phyloP scores from a whole-genome alignment of 2,888 invertebrate genomes.

The Perithous albicinctus region DNA sequence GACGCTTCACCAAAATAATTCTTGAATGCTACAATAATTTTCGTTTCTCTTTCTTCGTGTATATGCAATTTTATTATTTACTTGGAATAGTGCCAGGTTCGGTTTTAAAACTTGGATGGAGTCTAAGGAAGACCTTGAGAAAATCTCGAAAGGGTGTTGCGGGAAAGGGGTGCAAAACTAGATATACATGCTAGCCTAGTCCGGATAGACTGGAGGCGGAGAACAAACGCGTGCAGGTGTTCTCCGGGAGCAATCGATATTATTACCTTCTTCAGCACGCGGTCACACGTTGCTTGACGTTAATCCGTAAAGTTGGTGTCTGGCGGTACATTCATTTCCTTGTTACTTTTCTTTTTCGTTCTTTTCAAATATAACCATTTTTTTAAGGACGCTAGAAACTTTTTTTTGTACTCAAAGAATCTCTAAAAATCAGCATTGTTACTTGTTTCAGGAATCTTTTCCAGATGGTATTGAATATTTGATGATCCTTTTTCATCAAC shows the following conservation, averaged over 20 bases:
- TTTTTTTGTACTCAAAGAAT: neutral
- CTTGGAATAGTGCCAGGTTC: neutral
- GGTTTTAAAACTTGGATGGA: neutral
- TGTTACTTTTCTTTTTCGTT: neutral
- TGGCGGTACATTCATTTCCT: conserved; percentile 11
- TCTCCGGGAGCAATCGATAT: conserved; percentile 75
- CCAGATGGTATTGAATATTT: no score
- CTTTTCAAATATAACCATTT: neutral
- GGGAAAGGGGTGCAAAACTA: conserved; percentile 16
- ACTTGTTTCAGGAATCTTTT: no score
- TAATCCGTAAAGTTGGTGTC: conserved; percentile 43
- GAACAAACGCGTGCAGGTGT: conserved; percentile 72
- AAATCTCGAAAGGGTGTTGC: conserved; percentile 34
- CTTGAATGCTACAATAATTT: no score
- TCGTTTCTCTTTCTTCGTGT: no score
- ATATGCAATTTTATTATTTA: neutral
- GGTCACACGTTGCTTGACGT: conserved; percentile 56
- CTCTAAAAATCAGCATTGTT: neutral
- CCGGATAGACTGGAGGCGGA: conserved; percentile 42
- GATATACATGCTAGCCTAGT: conserved; percentile 20
- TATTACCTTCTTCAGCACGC: conserved; percentile 71
- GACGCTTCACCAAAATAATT: no score
- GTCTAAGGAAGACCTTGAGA: conserved; percentile 31
- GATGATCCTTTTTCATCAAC: no score
- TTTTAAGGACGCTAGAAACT: neutral